These are phyloP conservation scores for Theretra japonica DNA, from an alignment of 2,888 invertebrate genomes.

Conservation along the genomic window DNA sequence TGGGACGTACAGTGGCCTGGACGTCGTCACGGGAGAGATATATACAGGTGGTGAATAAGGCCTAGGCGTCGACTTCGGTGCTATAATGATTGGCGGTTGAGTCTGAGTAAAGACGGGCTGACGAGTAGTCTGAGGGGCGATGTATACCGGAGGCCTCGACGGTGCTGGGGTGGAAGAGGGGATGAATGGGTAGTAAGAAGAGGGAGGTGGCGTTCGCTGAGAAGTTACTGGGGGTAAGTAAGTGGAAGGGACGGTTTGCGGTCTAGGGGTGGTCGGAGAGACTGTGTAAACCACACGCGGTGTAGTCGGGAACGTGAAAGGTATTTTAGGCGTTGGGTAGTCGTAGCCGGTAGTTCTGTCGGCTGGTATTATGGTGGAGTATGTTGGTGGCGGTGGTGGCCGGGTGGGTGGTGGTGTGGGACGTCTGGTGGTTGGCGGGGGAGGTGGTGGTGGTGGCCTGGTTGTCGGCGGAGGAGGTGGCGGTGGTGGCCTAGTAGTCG, in stretches of 20 bases:
- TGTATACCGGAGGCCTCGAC: conserved; percentile 43
- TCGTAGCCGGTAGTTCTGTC: conserved; percentile 61
- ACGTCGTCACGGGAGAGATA: conserved; percentile 6
- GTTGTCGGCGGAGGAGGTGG: conserved; percentile 35
- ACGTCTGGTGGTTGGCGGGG: conserved; percentile 43
- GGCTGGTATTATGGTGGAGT: conserved; percentile 44
- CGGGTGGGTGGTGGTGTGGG: conserved; percentile 32
- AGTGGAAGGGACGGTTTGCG: conserved; percentile 37
- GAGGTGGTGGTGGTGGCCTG: conserved; percentile 32
- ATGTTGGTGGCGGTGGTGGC: conserved; percentile 36
- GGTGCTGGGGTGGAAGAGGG: conserved; percentile 47
- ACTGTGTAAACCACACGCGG: conserved; percentile 28
- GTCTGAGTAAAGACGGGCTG: conserved; percentile 35
- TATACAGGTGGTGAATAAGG: conserved; percentile 26
- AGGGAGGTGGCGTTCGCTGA: conserved; percentile 36
- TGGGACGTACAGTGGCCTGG: neutral
- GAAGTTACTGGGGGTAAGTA: conserved; percentile 39
- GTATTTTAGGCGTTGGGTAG: conserved; percentile 59
- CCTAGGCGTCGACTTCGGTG: conserved; percentile 24
- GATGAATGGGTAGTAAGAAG: conserved; percentile 42
- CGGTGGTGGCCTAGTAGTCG: conserved; percentile 33
- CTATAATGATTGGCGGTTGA: conserved; percentile 36
- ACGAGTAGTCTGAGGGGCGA: conserved; percentile 45
- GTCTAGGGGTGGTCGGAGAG: conserved; percentile 15
- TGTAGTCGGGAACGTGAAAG: conserved; percentile 59